These are phyloP conservation scores for Gymnobelideus leadbeateri DNA, from an alignment of 2,113 vertebrate species.

Conservation along the genomic window DNA sequence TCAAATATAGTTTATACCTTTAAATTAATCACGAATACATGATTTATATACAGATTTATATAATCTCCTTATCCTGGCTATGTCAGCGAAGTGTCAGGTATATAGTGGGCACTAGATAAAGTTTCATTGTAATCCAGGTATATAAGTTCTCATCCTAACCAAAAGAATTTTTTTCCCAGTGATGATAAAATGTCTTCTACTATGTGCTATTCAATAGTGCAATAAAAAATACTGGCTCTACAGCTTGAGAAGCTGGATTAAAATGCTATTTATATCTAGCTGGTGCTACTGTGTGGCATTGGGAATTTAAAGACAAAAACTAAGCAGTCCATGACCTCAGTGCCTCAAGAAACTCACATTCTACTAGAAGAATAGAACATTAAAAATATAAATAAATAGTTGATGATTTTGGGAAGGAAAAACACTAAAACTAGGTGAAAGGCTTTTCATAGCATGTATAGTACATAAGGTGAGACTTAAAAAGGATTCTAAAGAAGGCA, in stretches of 20 bases:
- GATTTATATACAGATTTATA: not conserved
- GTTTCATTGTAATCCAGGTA: not conserved
- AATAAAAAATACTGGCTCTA: not conserved
- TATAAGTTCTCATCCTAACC: not conserved
- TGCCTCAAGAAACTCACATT: not conserved
- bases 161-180: not conserved
- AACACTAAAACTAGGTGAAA: too few species aligned
- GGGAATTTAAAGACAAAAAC: not conserved
- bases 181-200: not conserved
- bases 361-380: not conserved
- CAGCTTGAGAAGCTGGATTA: not conserved
- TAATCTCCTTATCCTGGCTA: not conserved
- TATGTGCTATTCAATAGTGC: not conserved
- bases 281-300: not conserved
- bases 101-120: not conserved
- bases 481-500: not conserved
- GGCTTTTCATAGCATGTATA: not conserved
- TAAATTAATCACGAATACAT: not conserved
- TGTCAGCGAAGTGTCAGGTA: not conserved
- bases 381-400: not conserved
- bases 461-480: not conserved
- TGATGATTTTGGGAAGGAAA: not conserved
- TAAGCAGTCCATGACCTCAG: not conserved
- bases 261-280: not conserved
- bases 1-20: not conserved